A percentile compares a stretch with the other conserved stretches of the same genome.
Conservation (phyloP, 2,888 invertebrate genomes). For the Lomographa bimaculata region DNA sequence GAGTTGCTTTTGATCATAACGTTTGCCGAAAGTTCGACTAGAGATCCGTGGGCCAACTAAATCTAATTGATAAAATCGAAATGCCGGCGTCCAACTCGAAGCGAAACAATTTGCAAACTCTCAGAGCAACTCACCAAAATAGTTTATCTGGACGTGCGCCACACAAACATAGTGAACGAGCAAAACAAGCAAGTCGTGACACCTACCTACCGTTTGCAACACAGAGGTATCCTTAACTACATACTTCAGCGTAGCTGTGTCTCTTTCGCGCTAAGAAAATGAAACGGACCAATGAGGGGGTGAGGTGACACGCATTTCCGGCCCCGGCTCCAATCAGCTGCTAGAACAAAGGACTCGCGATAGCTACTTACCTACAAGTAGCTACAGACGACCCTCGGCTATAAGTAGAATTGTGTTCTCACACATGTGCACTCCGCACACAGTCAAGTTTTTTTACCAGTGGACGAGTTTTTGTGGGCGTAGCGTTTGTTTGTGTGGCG, state of each 20-base stretch:
- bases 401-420: constrained; percentile 64
- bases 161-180: constrained; percentile 64
- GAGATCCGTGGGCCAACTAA: constrained; percentile 46
- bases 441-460: constrained; percentile 71
- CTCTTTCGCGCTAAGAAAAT: constrained; percentile 82
- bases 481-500: constrained; percentile 62
- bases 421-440: constrained; percentile 54
- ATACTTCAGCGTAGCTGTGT: constrained; percentile 75
- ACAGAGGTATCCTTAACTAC: constrained; percentile 76
- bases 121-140: constrained; percentile 59
- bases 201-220: constrained; percentile 74
- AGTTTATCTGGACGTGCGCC: constrained; percentile 71
- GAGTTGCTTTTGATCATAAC: no score
- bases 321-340: constrained; percentile 84
- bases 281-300: constrained; percentile 84
- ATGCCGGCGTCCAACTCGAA: constrained; percentile 53
- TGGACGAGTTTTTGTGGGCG: constrained; percentile 67
- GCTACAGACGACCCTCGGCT: constrained; percentile 69
- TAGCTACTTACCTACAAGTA: constrained; percentile 81
- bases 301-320: constrained; percentile 84
- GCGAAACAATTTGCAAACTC: constrained; percentile 71
- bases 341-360: constrained; percentile 83
- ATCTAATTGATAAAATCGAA: constrained; percentile 60
- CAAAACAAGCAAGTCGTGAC: constrained; percentile 67
- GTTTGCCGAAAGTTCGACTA: no score